These are phyloP conservation scores for Pogonocichla stellata DNA, from an alignment of 2,113 vertebrate genomes.

Conservation along the genomic window DNA sequence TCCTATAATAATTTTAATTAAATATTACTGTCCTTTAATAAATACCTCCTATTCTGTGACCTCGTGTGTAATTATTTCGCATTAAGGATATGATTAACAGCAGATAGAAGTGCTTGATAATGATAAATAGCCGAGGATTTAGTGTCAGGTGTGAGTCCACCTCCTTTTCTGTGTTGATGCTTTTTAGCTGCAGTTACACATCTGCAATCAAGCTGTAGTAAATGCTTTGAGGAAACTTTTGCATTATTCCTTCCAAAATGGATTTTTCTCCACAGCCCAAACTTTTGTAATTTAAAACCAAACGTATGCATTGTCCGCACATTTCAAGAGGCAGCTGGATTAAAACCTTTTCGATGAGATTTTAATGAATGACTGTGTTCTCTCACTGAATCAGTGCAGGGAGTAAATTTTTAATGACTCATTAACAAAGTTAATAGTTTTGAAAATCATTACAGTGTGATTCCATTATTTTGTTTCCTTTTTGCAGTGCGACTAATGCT, in stretches of 20 bases:
- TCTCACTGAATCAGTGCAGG: neutral
- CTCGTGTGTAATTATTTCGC: neutral
- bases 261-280: neutral
- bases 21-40: neutral
- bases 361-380: slow-evolving; percentile 40
- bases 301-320: neutral
- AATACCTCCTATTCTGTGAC: neutral
- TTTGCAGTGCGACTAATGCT: slow-evolving; percentile 19
- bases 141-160: neutral
- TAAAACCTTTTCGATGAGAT: slow-evolving; percentile 30
- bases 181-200: neutral
- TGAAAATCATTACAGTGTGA: slow-evolving; percentile 23
- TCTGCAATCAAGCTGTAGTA: neutral
- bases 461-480: slow-evolving; percentile 61
- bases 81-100: neutral
- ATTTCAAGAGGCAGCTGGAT: neutral
- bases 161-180: neutral
- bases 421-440: slow-evolving; percentile 62
- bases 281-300: neutral
- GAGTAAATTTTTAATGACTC: slow-evolving; percentile 67
- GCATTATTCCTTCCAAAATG: neutral
- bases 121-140: neutral
- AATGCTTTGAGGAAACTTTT: neutral
- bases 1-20: neutral
- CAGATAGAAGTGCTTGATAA: neutral